These are phyloP conservation scores for Drosophila sucinea DNA, from an alignment of 1,140 invertebrate species.

Conservation along the genomic window DNA sequence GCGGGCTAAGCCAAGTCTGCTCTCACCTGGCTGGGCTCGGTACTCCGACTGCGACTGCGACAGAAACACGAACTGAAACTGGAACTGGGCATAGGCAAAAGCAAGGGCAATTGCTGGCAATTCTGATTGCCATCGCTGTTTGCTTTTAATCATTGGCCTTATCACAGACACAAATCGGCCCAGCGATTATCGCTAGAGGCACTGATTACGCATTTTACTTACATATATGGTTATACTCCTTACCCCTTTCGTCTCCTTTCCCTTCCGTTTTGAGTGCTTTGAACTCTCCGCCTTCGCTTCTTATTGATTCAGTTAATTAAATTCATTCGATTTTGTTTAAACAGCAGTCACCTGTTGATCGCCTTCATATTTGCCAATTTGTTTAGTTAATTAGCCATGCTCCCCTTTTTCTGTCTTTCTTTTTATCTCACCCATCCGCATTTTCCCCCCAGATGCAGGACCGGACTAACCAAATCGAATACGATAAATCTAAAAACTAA, in stretches of 20 bases:
- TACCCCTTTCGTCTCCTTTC: conserved; percentile 19
- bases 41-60: not conserved
- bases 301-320: conserved; percentile 75
- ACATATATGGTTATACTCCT: conserved; percentile 35
- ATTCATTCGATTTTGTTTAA: conserved; percentile 45
- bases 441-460: not conserved
- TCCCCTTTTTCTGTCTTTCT: conserved; percentile 5
- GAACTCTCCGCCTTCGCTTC: conserved; percentile 39
- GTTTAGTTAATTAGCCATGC: conserved; percentile 51
- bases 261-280: conserved; percentile 25
- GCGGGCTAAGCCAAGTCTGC: conserved; percentile 25
- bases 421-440: not conserved
- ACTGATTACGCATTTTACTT: conserved; percentile 53
- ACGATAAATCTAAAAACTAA: not conserved
- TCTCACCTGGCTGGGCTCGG: conserved; percentile 11
- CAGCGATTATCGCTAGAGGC: conserved; percentile 50
- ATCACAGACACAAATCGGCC: conserved; percentile 44
- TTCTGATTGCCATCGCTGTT: conserved; percentile 56
- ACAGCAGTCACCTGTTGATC: conserved; percentile 31
- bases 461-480: not conserved
- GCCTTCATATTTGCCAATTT: conserved; percentile 36
- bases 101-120: not conserved
- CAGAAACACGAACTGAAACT: not conserved
- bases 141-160: conserved; percentile 69
- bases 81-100: not conserved